phyloP scores from a whole-genome alignment of 2,113 vertebrate genomes.

The Megaceryle maxima region DNA sequence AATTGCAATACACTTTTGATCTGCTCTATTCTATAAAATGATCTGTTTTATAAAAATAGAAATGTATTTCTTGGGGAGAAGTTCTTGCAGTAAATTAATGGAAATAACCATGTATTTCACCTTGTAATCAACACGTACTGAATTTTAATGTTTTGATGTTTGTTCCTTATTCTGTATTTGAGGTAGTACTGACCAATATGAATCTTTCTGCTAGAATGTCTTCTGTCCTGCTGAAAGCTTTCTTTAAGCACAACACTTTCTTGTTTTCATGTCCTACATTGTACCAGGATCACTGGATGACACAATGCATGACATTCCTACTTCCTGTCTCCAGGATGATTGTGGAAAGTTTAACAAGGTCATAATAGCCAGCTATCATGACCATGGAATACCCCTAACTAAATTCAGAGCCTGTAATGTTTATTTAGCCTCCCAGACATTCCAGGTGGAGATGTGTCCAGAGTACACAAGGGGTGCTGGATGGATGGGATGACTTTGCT shows the following conservation, averaged over 20 bases:
- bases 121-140: neutral
- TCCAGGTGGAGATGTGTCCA: fast-evolving
- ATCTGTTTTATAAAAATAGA: neutral
- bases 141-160: neutral
- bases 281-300: neutral
- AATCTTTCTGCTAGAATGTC: neutral
- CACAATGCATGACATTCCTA: slow-evolving; percentile 23
- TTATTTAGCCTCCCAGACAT: neutral
- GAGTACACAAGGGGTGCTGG: neutral
- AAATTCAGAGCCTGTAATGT: neutral
- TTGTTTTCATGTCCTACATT: neutral
- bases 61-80: neutral
- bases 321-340: neutral
- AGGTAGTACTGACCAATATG: neutral
- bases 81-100: neutral
- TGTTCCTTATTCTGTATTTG: neutral
- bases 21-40: neutral
- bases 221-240: neutral
- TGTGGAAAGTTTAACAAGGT: neutral
- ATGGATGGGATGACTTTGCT: neutral
- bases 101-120: neutral
- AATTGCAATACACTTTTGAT: neutral
- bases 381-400: neutral
- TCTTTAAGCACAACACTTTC: neutral
- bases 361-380: neutral